Percentiles rank a stretch among this genome's conserved stretches.
Evolutionary conservation across 2,113 vertebrate genomes (phyloP).

Genomic region (Indri indri): DNA sequence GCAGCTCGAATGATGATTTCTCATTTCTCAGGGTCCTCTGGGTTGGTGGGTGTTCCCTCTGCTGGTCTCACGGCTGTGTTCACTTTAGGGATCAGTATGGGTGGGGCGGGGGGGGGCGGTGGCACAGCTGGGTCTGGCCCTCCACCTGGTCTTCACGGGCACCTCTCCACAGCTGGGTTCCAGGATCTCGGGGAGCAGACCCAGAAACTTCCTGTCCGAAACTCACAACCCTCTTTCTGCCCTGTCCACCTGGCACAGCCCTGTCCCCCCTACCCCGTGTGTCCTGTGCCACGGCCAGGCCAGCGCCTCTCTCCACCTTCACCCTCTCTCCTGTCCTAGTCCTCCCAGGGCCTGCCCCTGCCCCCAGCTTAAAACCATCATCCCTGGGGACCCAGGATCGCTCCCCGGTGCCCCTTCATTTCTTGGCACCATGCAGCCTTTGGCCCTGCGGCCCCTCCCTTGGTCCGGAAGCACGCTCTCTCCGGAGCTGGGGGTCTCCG

Average conservation of each 20-base stretch:
- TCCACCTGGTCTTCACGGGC: background rate
- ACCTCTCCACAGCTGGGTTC: background rate
- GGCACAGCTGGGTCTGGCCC: background rate
- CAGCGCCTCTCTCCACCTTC: background rate
- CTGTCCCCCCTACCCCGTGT: no score
- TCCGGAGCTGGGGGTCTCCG: background rate
- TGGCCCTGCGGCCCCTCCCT: background rate
- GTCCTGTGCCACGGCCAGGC: background rate
- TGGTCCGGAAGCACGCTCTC: background rate
- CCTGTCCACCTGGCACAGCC: background rate
- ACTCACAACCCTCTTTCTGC: background rate
- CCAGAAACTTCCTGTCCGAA: background rate
- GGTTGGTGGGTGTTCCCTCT: background rate
- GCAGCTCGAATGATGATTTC: fast-evolving
- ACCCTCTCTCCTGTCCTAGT: no score
- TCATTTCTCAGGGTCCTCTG: background rate
- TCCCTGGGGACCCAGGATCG: background rate
- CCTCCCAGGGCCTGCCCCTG: background rate
- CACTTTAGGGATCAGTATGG: background rate
- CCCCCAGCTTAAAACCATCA: background rate
- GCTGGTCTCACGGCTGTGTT: background rate
- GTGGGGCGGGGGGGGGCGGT: fast-evolving
- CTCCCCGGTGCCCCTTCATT: no score
- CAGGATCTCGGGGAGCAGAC: background rate
- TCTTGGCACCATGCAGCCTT: background rate